Base-by-base conservation (phyloP, 1,140 invertebrate species). In the Hylyphantes graminicola region DNA sequence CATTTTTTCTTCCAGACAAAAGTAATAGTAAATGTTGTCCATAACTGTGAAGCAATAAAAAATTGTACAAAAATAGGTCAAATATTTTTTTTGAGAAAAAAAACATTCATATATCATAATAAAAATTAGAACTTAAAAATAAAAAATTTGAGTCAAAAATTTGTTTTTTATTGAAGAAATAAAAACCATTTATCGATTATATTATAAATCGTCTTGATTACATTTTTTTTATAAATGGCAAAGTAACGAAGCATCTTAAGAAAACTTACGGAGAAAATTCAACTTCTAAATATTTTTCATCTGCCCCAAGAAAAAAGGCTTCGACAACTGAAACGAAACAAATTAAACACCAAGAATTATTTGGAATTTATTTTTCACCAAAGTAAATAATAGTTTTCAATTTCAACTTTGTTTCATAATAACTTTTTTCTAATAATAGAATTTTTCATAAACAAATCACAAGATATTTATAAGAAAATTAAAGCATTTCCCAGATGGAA, bases 201-300 rank as follows among this genome's bases (percentile, higher is more conserved):
- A 35, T 35, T 35, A 2, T 5, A 35, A 35, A 35, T 35, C 35
- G 1, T 35, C 35, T 35, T 35, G 1, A 35, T 5, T 35, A 35
- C 35, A 35, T 5, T 35, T 35, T 35, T 35, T 35, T 35, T 35
- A 35, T 35, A 35, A 35, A 35, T 35, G 35, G 35, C 35, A 35
- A 35, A 35, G 1, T 35, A 2, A 35, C 35, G 35, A 35, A 35
- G 35, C 35, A 35, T 35, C 35, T 35, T 35, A 35, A 35, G 35
- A 76, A 67, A 82, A 90, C 90, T 91, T 87, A 90, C 87, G 91
- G 91, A 21, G 88, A 89, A 50, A 92, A 87, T 87, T 92, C 91
- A 19, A 92, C 87, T 88, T 92, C 91, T 21, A 92, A 86, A 85
- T 92, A 92, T 74, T 89, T 88, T 11, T 91, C 87, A 61, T 89